Base-by-base conservation (phyloP, 1,140 invertebrate genomes). In the Dendrolimus kikuchii region DNA sequence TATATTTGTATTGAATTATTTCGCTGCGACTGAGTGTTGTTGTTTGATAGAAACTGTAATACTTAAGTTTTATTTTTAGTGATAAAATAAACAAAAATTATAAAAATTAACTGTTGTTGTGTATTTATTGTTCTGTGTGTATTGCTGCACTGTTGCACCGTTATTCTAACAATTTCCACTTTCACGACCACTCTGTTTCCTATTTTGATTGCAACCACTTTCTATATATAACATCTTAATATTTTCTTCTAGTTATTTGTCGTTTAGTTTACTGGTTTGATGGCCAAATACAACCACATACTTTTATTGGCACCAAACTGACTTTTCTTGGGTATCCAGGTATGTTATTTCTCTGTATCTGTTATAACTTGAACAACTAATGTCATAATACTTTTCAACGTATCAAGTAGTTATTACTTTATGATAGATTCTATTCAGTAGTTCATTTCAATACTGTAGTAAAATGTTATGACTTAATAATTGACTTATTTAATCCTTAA, bases 41-140 rank as follows among this genome's bases (percentile, higher is more conserved):
- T 83, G 76, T 84, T 83, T 73, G 73, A 81, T 84, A 84, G 74
- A 81, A 76, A 78, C 81, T 86, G 81, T 86, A 86, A 79, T 81
- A 83, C 77, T 81, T 86, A 84, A 86, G 83, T 77, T 86, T 86
- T 81, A 84, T 80, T 74, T 81, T 86, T 86, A 86, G 83, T 86
- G 74, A 86, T 86, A 83, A 80, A 84, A 86, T 81, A 81, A 83
- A 86, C 69, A 79, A 84, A 81, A 80, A 69, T 70, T 60, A 76
- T 73, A 75, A 86, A 83, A 81, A 76, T 68, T 70, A 64, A 58
- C 43, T 38, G 42, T 41, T 66, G 66, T 79, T 78, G 72, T 79
- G 59, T 81, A 23, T 23, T 23, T 23, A 23, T 74, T 76, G 75
- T 80, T 76, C 57, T 74, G 56, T 71, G 61, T 61, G 55, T 78